Base-by-base conservation (phyloP, 1,140 invertebrate genomes). In the Caenorhabditis tropicalis region DNA sequence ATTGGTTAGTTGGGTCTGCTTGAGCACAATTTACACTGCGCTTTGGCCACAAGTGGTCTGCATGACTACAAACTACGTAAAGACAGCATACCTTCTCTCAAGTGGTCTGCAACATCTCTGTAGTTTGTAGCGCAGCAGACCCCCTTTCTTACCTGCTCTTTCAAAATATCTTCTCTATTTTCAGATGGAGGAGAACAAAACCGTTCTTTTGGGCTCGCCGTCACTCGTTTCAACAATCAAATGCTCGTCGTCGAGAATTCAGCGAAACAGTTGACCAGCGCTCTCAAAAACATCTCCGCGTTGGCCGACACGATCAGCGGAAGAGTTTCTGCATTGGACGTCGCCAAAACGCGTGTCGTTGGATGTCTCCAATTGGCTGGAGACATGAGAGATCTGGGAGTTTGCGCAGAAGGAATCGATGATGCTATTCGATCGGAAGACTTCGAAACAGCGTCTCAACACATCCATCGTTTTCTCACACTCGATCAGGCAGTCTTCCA, bases 281-380 rank as follows among this genome's bases (percentile, higher is more conserved):
- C 82, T 74, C 81, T 90, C 7, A 86, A 88, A n/a, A 85, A 74
- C 7, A 85, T 90, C 10, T 88, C 90, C 19, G 58, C 36, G 6
- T 53, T 91, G 5, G 91, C 89, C n/a, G 88, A 91, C 33, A 88
- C 88, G 21, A 90, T 90, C 29, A 87, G 87, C 24, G 84, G 86
- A 12, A 82, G 87, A 31, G 97, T 99, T 15, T 94, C 96, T 60
- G 94, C 96, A 84, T 92, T 99, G 29, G 98, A 99, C 93, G 92
- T 95, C 65, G 96, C 96, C 1, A 95, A 98, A 95, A 95, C 94
- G 87, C 93, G 96, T 87, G 98, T 98, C 0, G 95, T 95, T 21
- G 95, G 97, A 88, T 98, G 96, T 91, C 96, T 99, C 90, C 94
- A 95, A 88, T 93, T 96, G 86, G 96, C 99, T 0, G 96, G 97